A percentile compares a stretch with the other conserved stretches of the same genome.
Evolutionary conservation across 2,113 vertebrate species (phyloP).

Genomic region (Python bivittatus): DNA sequence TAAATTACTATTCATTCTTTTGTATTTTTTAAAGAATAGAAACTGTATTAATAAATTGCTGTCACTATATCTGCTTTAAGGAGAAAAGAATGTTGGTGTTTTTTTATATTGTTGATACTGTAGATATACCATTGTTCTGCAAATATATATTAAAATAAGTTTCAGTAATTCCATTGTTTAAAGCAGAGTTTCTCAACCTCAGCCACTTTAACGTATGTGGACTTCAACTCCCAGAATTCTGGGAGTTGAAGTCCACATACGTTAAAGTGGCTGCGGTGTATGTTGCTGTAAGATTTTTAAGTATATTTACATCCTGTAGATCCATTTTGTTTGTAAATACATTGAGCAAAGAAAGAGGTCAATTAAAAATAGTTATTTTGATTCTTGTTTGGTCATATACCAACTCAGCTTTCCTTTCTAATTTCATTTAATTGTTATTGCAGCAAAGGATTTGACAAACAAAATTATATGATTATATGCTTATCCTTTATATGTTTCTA

Average conservation of each 20-base stretch:
- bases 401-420: slow-evolving; percentile 39
- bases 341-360: slow-evolving; percentile 47
- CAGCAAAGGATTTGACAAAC: slow-evolving; percentile 31
- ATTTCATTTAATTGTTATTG: slow-evolving; percentile 47
- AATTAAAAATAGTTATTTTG: slow-evolving; percentile 51
- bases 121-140: slow-evolving; percentile 30
- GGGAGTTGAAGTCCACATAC: no score
- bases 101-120: not conserved
- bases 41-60: slow-evolving; percentile 30
- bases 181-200: no score
- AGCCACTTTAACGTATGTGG: no score
- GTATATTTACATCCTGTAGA: slow-evolving; percentile 15
- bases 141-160: slow-evolving; percentile 42
- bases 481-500: slow-evolving; percentile 54
- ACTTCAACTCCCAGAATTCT: no score
- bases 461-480: slow-evolving; percentile 4
- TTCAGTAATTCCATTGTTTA: no score
- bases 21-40: not conserved
- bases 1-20: not conserved
- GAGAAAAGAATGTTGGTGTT: slow-evolving; percentile 19
- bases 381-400: slow-evolving; percentile 44
- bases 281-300: slow-evolving; percentile 51
- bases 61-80: slow-evolving; percentile 9
- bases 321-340: slow-evolving; percentile 40
- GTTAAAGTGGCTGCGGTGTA: no score